Evolutionary conservation across 2,113 vertebrate species (phyloP), one percentile per base, ranked within the genome.

Genomic region (Ctenomys sociabilis): DNA sequence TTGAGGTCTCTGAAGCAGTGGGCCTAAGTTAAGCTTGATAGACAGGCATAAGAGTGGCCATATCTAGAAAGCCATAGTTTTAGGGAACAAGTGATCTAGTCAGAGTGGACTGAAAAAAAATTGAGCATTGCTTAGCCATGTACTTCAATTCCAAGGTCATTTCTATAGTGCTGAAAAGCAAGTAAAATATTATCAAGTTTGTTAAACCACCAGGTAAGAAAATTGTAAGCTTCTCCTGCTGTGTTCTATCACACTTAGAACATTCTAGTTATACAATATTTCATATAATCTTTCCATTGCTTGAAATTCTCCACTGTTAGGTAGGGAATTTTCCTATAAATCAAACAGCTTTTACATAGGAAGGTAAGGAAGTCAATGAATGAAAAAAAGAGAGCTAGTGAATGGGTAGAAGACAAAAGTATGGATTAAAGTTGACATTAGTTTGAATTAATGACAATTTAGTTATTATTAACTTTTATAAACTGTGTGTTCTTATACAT

Each of bases 111-210:
- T 94, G 90, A n/a, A 64, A 80, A 90, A 91, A 88, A 7, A 19
- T 22, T 88, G 64, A 59, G 12, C 0, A 45, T 82, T 94, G 59
- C 14, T 72, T 83, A 66, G 43, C 17, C 52, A 13, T 59, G 66
- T 78, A 40, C 7, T 70, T 91, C 43, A 54, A 90, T 90, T 88
- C 94, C 70, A 94, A 94, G 63, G 82, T 84, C 81, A 81, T 21
- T 75, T n/a, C 3, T 43, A 70, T 77, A 49, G 21, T 87, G n/a
- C 32, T 85, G 22, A n/a, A 70, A 21, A 82, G 19, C 5, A 89
- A 93, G 40, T 43, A 78, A 92, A 94, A 88, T 64, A 88, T n/a
- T 26, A 88, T 1, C 45, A 81, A 81, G n/a, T 88, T 11, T 83
- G 37, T 82, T 66, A 89, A 85, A 61, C 24, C 8, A 75, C 14